phyloP scores from a whole-genome alignment of 2,888 invertebrate genomes.

The Antheraea yamamai region DNA sequence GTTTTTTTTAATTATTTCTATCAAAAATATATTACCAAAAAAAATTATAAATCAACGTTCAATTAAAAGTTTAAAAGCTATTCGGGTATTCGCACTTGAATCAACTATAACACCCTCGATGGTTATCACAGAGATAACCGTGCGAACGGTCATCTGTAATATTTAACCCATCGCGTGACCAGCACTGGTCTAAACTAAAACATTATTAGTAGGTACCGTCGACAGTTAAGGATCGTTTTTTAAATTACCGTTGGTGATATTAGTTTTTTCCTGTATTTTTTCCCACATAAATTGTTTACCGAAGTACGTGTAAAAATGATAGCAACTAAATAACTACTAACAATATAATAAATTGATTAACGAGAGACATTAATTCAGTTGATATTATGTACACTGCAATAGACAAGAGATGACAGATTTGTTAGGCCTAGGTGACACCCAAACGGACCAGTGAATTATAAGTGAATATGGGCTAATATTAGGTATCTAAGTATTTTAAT shows the following conservation, averaged over 20 bases:
- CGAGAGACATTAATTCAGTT: neutral
- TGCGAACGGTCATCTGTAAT: slow-evolving; percentile 66
- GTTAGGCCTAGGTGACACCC: no score
- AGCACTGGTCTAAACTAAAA: slow-evolving; percentile 35
- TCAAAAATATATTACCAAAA: neutral
- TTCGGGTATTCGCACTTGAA: neutral
- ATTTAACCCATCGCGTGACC: slow-evolving; percentile 57
- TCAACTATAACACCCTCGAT: slow-evolving; percentile 29
- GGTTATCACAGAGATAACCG: slow-evolving; percentile 43
- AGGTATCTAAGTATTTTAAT: neutral
- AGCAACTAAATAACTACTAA: neutral
- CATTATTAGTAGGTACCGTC: slow-evolving; percentile 40
- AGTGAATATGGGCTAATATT: no score
- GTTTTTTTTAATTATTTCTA: neutral
- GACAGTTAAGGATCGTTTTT: slow-evolving; percentile 40
- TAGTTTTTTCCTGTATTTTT: slow-evolving; percentile 27
- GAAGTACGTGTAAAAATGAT: neutral
- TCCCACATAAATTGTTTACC: slow-evolving; percentile 42
- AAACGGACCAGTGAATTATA: neutral
- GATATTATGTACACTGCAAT: neutral
- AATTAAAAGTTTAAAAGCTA: neutral
- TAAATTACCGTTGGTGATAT: slow-evolving; percentile 39
- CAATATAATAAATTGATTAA: neutral
- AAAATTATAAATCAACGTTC: slow-evolving; percentile 25
- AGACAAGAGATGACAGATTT: neutral